Evolutionary conservation across 2,113 vertebrate species (phyloP).

Genomic region (human (Homo sapiens)): GRCh38 chr3:147167501-147168000

Average conservation of each 20-base stretch:
- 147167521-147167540: not conserved
- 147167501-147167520: not conserved
- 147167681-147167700: not conserved
- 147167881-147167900: not conserved
- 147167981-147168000: not conserved
- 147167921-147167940: not conserved
- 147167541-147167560: not conserved
- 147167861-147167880: not conserved
- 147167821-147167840: not conserved
- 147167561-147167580: not conserved
- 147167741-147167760: not conserved
- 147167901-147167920: not conserved
- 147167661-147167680: not conserved
- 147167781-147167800: not conserved
- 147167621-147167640: not conserved
- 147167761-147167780: not conserved
- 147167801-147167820: not conserved
- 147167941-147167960: not conserved
- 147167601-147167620: not conserved
- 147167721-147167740: not conserved
- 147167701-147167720: not conserved
- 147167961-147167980: not conserved
- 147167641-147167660: not conserved
- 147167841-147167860: not conserved
- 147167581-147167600: not conserved